A percentile compares a stretch with the other conserved stretches of the same genome.
phyloP scores from a whole-genome alignment of 1,140 invertebrate genomes.

The Diplogasteroides magnus region DNA sequence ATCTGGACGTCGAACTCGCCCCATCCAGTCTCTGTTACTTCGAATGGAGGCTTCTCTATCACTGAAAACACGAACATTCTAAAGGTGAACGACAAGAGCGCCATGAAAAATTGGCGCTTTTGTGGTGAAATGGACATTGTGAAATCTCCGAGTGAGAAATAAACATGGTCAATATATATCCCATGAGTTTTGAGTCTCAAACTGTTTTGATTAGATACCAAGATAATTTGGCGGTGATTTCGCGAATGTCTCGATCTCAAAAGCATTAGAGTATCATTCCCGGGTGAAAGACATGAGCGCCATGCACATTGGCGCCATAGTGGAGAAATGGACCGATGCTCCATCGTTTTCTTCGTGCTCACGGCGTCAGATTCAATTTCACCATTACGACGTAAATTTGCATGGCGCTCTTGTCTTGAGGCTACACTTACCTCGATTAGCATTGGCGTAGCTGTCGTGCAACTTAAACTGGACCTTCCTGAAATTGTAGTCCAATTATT shows the following conservation, averaged over 20 bases:
- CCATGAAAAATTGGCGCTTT: slow-evolving; percentile 17
- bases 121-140: background rate
- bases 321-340: too few relatives aligned
- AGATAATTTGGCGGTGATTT: background rate
- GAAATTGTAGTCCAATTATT: too few relatives aligned
- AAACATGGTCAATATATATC: slow-evolving; percentile 4
- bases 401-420: too few relatives aligned
- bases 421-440: slow-evolving; percentile 66
- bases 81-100: too few relatives aligned
- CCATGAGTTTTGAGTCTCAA: background rate
- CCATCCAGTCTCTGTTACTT: slow-evolving; percentile 97
- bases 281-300: too few relatives aligned
- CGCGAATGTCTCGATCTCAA: background rate
- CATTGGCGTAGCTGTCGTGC: slow-evolving; percentile 93
- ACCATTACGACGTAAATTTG: too few relatives aligned
- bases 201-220: background rate
- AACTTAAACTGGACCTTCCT: slow-evolving; percentile 77
- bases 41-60: slow-evolving; percentile 87
- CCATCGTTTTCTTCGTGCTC: too few relatives aligned
- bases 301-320: too few relatives aligned
- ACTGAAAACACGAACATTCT: slow-evolving; percentile 57
- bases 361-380: too few relatives aligned
- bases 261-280: too few relatives aligned
- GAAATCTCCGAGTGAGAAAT: slow-evolving; percentile 12
- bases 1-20: slow-evolving; percentile 99